A percentile compares a stretch with the other conserved stretches of the same genome.
phyloP scores from a whole-genome alignment of 2,113 vertebrate genomes.

The Barnardius zonarius region DNA sequence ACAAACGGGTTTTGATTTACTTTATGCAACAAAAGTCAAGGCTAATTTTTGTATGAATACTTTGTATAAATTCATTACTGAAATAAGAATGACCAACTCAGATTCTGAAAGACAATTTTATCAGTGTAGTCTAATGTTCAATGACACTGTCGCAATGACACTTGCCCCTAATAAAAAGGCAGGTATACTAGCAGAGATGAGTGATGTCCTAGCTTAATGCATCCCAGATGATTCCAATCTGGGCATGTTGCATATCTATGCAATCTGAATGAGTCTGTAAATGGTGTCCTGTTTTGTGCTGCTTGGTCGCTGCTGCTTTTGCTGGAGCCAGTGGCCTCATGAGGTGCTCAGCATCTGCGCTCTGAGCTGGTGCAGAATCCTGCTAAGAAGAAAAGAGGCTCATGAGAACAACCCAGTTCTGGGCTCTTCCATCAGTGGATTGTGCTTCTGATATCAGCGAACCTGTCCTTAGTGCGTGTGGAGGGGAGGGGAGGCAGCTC shows the following conservation, averaged over 20 bases:
- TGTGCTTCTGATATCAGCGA: background rate
- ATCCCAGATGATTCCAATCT: conserved; percentile 10
- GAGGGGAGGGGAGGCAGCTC: background rate
- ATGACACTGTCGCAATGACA: background rate
- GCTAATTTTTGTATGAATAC: conserved; percentile 1
- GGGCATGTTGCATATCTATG: background rate
- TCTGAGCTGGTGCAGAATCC: background rate
- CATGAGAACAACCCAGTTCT: background rate
- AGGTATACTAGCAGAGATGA: background rate
- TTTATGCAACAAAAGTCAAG: conserved; percentile 5
- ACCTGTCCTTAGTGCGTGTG: background rate
- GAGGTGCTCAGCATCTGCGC: background rate
- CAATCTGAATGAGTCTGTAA: background rate
- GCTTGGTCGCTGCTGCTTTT: background rate
- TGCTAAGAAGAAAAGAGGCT: background rate
- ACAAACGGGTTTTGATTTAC: conserved; percentile 50
- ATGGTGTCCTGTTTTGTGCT: background rate
- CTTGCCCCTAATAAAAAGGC: background rate
- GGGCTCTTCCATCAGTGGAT: background rate
- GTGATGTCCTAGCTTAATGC: background rate
- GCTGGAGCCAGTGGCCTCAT: background rate
- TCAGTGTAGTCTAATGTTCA: background rate
- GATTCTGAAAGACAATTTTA: conserved; percentile 36
- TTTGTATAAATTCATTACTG: conserved; percentile 1
- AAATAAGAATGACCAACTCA: conserved; percentile 36